Evolutionary conservation across 2,113 vertebrate species (phyloP).

Genomic region (Sinosuthora webbiana): DNA sequence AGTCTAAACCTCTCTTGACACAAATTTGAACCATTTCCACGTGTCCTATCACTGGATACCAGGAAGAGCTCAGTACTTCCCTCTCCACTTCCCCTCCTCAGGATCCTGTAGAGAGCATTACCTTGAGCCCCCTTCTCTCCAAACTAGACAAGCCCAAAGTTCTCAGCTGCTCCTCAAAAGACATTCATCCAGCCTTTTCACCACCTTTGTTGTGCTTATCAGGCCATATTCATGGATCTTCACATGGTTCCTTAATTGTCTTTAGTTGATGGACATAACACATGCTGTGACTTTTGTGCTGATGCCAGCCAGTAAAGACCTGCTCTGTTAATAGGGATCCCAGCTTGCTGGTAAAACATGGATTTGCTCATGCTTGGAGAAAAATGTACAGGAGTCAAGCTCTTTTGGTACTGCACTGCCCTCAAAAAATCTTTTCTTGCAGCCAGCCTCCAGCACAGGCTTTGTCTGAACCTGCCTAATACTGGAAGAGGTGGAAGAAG

Average conservation of each 20-base stretch:
- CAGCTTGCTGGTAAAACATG: background rate
- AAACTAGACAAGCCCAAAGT: background rate
- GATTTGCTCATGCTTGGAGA: background rate
- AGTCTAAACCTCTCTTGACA: background rate
- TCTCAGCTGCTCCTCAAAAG: background rate
- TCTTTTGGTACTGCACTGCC: background rate
- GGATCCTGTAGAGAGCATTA: background rate
- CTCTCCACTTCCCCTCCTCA: background rate
- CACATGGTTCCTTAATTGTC: background rate
- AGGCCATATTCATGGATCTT: background rate
- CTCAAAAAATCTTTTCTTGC: background rate
- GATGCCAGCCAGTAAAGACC: background rate
- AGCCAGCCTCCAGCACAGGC: background rate
- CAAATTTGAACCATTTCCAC: background rate
- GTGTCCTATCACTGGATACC: background rate
- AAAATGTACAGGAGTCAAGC: background rate
- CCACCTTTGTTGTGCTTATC: background rate
- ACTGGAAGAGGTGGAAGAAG: background rate
- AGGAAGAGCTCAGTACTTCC: background rate
- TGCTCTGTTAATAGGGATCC: background rate
- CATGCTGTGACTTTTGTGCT: background rate
- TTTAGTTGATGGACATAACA: background rate
- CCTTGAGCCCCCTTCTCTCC: background rate
- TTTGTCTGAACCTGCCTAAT: background rate
- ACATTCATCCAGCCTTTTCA: background rate